Conservation (phyloP, 2,797 vertebrate species). For the Clarias fuscus region DNA sequence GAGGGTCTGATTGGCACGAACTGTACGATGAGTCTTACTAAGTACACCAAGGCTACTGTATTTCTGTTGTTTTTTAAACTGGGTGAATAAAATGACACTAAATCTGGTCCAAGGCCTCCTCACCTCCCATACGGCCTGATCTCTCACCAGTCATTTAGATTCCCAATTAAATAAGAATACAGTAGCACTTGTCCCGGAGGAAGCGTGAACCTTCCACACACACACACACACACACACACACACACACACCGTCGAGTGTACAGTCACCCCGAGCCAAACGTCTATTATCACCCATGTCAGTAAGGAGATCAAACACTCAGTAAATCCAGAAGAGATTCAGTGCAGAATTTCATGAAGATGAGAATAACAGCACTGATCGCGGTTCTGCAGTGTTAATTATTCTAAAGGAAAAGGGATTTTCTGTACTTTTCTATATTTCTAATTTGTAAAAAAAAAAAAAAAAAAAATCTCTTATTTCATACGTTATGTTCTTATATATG, state of each 20-base stretch:
- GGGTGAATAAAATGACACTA: neutral
- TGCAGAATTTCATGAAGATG: constrained; percentile 1
- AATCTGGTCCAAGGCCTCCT: neutral
- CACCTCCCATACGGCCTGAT: neutral
- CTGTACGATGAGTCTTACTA: neutral
- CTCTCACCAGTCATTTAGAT: neutral
- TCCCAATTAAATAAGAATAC: neutral
- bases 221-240: neutral
- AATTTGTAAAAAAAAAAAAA: no score
- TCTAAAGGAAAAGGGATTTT: no score
- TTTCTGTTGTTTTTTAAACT: neutral
- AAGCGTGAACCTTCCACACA: neutral
- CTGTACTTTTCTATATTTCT: no score
- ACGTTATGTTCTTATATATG: no score
- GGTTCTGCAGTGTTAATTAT: neutral
- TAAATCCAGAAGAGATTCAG: neutral
- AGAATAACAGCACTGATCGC: neutral
- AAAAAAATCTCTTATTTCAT: no score
- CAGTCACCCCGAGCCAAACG: neutral
- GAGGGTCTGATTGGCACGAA: neutral
- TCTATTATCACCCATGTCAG: neutral
- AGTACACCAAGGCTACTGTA: neutral
- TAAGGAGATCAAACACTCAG: neutral
- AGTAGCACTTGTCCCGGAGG: neutral
- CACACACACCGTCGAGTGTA: neutral